Evolutionary conservation across 2,113 vertebrate species (phyloP).

Genomic region (Theristicus caerulescens): DNA sequence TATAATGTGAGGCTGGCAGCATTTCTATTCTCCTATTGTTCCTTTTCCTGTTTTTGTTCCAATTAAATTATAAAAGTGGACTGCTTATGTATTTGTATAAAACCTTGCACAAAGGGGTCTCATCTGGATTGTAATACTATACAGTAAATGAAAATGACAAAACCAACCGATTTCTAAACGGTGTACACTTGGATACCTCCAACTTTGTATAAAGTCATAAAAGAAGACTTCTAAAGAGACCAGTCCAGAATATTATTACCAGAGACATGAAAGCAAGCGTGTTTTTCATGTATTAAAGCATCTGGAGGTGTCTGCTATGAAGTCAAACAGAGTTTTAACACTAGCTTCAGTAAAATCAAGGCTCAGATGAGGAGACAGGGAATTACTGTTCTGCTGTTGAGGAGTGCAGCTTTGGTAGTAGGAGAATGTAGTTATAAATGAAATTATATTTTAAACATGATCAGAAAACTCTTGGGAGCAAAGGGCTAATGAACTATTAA

Average conservation of each 20-base stretch:
- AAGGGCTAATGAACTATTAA: background rate
- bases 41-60: background rate
- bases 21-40: background rate
- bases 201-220: background rate
- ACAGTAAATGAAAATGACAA: constrained; percentile 5
- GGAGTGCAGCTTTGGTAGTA: background rate
- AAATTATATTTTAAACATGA: background rate
- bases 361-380: background rate
- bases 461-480: background rate
- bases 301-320: background rate
- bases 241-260: background rate
- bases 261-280: background rate
- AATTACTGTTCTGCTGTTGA: background rate
- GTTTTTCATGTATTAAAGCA: background rate
- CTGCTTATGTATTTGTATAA: background rate
- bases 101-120: background rate
- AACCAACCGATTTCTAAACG: background rate
- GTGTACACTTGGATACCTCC: background rate
- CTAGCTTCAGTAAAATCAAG: background rate
- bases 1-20: background rate
- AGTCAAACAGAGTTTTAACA: background rate
- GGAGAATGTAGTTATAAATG: background rate
- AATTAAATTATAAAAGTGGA: background rate
- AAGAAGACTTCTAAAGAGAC: background rate
- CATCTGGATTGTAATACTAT: background rate